Evolutionary conservation across 1,140 invertebrate species (phyloP).

Genomic region (Aleiodes sp.): DNA sequence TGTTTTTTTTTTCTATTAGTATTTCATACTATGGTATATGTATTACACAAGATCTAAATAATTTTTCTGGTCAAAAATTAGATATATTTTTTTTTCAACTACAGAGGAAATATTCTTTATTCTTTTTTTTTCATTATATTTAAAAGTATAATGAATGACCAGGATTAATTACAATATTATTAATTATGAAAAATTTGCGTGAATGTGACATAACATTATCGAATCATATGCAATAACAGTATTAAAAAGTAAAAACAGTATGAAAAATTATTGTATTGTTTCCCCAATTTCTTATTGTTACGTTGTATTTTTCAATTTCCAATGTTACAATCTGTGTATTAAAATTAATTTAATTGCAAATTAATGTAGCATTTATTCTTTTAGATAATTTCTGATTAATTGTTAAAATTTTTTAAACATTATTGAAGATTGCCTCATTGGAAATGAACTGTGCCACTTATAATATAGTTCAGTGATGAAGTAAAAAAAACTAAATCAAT

Average conservation of each 20-base stretch:
- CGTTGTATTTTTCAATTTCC: background rate
- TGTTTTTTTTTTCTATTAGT: background rate
- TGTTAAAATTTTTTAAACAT: background rate
- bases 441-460: conserved; percentile 14
- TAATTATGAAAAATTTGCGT: background rate
- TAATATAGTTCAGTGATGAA: too few relatives aligned
- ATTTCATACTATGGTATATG: conserved; percentile 8
- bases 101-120: too few relatives aligned
- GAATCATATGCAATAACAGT: conserved; percentile 16
- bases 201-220: conserved; percentile 10
- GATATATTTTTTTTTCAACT: too few relatives aligned
- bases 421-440: background rate
- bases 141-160: background rate
- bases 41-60: background rate
- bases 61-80: conserved; percentile 4
- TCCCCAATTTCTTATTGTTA: conserved; percentile 17
- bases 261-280: conserved; percentile 18
- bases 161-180: conserved; percentile 6
- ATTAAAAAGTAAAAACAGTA: conserved; percentile 18
- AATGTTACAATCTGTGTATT: background rate
- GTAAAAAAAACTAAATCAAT: too few relatives aligned
- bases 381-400: background rate
- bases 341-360: background rate
- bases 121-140: background rate
- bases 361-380: too few relatives aligned